Evolutionary conservation across 2,888 invertebrate genomes (phyloP).

Genomic region (Athripsodes cinereus): DNA sequence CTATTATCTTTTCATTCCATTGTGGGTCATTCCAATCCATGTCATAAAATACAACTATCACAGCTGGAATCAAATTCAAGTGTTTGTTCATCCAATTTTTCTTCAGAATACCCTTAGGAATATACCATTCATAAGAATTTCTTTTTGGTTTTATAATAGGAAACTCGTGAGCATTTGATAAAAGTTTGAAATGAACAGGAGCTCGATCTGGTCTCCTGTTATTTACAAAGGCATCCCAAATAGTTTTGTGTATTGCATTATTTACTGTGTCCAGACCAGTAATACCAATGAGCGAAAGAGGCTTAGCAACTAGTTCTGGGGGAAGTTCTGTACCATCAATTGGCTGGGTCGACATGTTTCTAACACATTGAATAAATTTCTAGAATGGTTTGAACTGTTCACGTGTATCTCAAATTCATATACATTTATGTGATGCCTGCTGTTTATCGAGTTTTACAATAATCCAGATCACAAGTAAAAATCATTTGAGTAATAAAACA

Average conservation of each 20-base stretch:
- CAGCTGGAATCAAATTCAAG: constrained; percentile 80
- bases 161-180: constrained; percentile 79
- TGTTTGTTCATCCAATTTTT: constrained; percentile 95
- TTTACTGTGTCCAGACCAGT: constrained; percentile 80
- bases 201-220: constrained; percentile 76
- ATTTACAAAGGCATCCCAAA: constrained; percentile 89
- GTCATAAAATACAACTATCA: constrained; percentile 92
- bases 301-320: constrained; percentile 73
- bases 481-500: too few relatives aligned
- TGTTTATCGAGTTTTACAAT: too few relatives aligned
- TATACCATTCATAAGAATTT: constrained; percentile 91
- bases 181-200: constrained; percentile 75
- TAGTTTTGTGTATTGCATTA: constrained; percentile 81
- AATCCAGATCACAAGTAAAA: too few relatives aligned
- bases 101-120: constrained; percentile 90
- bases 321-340: constrained; percentile 67
- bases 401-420: background rate
- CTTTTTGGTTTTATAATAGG: constrained; percentile 81
- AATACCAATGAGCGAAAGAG: constrained; percentile 81
- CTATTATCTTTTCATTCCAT: constrained; percentile 93
- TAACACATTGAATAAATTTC: too few relatives aligned
- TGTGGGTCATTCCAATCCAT: constrained; percentile 94
- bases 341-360: constrained; percentile 48
- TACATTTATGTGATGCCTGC: too few relatives aligned
- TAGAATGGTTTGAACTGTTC: background rate